Conservation (phyloP, 2,797 vertebrate species). For the Cuniculus paca region DNA sequence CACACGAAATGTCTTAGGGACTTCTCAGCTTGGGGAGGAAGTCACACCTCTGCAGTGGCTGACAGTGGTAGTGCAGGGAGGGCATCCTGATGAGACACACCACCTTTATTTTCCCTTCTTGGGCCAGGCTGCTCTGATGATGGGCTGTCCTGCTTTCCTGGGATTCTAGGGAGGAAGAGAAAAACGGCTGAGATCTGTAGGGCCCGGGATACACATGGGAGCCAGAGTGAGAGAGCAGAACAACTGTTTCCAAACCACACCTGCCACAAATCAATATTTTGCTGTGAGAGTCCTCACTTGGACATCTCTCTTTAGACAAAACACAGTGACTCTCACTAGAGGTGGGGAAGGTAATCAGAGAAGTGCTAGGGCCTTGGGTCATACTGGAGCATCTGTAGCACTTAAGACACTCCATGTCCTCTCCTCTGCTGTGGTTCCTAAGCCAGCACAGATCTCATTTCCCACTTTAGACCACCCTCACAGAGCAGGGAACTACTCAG, state of each 20-base stretch:
- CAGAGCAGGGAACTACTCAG: slow-evolving; percentile 38
- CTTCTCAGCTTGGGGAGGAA: slow-evolving; percentile 48
- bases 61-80: slow-evolving; percentile 47
- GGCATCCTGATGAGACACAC: slow-evolving; percentile 66
- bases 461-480: slow-evolving; percentile 6
- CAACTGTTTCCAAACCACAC: slow-evolving; percentile 68
- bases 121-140: slow-evolving; percentile 63
- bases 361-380: slow-evolving; percentile 70
- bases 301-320: slow-evolving; percentile 67
- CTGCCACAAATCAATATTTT: slow-evolving; percentile 79
- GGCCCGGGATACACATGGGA: slow-evolving; percentile 67
- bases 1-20: background rate
- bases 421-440: background rate
- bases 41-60: background rate
- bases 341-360: slow-evolving; percentile 6
- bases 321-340: slow-evolving; percentile 57
- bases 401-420: slow-evolving; percentile 32
- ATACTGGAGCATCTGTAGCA: background rate
- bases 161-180: slow-evolving; percentile 57
- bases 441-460: slow-evolving; percentile 16
- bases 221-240: background rate
- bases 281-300: slow-evolving; percentile 61
- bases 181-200: slow-evolving; percentile 1
- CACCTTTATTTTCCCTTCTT: slow-evolving; percentile 70
- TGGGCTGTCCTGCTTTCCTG: slow-evolving; percentile 76